A percentile compares a stretch with the other conserved stretches of the same genome.
Conservation (phyloP, 2,113 vertebrate genomes). For the Microcebus lehilahytsara region DNA sequence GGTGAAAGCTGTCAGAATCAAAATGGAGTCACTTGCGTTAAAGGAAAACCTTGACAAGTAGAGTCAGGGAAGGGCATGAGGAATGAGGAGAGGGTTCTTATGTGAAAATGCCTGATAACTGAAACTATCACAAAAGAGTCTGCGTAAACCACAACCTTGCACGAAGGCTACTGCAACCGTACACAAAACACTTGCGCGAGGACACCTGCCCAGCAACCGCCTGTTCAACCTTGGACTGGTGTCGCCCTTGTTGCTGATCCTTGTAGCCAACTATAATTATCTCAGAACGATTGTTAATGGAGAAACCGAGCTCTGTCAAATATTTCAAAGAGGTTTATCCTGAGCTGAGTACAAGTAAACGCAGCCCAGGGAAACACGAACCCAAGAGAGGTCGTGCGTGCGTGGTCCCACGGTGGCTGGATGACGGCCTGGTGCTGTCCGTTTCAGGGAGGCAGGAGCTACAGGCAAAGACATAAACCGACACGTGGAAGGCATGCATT, state of each 20-base stretch:
- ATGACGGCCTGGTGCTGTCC: too few relatives aligned
- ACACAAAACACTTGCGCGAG: neutral
- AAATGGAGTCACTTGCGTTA: neutral
- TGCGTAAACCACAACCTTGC: neutral
- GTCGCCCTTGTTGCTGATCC: neutral
- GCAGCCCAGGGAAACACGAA: too few relatives aligned
- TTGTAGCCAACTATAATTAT: neutral
- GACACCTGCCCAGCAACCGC: neutral
- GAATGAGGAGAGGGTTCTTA: neutral
- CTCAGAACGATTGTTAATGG: neutral
- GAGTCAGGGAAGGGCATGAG: neutral
- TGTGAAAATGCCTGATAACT: neutral
- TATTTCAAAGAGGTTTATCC: too few relatives aligned
- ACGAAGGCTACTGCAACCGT: neutral
- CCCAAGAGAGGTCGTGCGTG: too few relatives aligned
- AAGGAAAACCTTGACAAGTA: neutral
- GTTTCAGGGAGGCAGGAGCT: too few relatives aligned
- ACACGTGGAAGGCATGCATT: too few relatives aligned
- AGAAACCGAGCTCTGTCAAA: too few relatives aligned
- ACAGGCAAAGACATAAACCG: too few relatives aligned
- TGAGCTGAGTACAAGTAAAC: too few relatives aligned
- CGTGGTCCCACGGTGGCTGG: too few relatives aligned
- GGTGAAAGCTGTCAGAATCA: neutral
- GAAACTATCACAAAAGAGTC: neutral
- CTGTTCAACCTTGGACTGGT: neutral